A percentile compares a stretch with the other conserved stretches of the same genome.
These are phyloP conservation scores for Porphyrio hochstetteri DNA, from an alignment of 2,113 vertebrate species.

Conservation along the genomic window DNA sequence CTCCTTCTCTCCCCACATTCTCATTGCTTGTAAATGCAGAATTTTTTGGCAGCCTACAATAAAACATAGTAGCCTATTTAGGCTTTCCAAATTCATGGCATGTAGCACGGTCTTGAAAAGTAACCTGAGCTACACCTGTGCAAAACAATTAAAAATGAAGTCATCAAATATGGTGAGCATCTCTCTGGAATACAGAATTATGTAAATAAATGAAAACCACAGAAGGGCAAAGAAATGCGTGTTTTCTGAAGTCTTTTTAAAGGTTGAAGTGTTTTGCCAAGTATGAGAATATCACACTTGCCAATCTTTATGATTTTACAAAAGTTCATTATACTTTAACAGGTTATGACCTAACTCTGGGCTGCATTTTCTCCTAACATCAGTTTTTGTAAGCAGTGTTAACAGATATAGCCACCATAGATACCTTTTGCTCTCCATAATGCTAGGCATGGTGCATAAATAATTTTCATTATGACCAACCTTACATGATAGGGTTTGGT, in stretches of 20 bases:
- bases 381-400: background rate
- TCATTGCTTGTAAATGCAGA: conserved; percentile 28
- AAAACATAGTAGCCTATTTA: conserved; percentile 12
- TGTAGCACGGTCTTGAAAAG: background rate
- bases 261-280: background rate
- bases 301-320: background rate
- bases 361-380: background rate
- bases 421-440: background rate
- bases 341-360: background rate
- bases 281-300: background rate
- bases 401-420: background rate
- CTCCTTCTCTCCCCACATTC: conserved; percentile 1
- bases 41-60: conserved; percentile 27
- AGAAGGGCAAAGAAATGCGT: background rate
- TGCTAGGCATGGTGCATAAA: background rate
- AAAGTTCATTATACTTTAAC: background rate
- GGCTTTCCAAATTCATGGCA: conserved; percentile 37
- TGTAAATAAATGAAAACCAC: background rate
- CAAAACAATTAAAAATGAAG: conserved; percentile 33
- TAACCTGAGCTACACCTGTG: background rate
- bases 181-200: background rate
- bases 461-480: conserved; percentile 16
- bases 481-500: background rate
- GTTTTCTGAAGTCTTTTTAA: background rate
- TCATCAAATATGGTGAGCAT: background rate